Base-by-base conservation (phyloP, 1,140 invertebrate genomes). In the Solenopsis invicta region DNA sequence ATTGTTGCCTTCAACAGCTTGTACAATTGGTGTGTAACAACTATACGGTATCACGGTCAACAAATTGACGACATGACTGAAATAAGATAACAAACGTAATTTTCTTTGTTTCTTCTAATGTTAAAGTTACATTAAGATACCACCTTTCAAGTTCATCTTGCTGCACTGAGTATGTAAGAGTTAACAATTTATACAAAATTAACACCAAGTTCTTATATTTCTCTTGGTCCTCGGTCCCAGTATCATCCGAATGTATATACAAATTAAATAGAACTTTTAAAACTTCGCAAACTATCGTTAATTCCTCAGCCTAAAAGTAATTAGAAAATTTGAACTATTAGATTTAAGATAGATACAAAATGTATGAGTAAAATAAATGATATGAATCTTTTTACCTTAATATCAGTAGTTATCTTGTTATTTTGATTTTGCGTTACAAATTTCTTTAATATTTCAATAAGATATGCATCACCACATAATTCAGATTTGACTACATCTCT, bases 251-350 rank as follows among this genome's bases (percentile, higher is more conserved):
- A 16, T 95, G 93, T 86, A 96, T 95, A 62, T 95, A 95, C 84
- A 99, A 94, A 94, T 99, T 99, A 93, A 99, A 99, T 82, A 99
- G 96, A 16, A 97, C 97, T 95, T 99, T 99, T 9, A 99, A 96
- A 88, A 98, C 97, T 96, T 99, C 98, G 95, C 97, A 98, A 37
- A 96, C 95, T 59, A 99, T 95, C 75, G 97, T 97, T 56, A 97
- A 96, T 92, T 98, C 96, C 66, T 96, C 94, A 93, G 97, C 96
- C 96, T 98, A 89, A 61, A 76, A 88, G 18, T 29, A 66, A 59
- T 29, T 3, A 29, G 48, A 45, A 54, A 13, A 52, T 61, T 41
- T 50, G 4, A 85, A 21, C 50, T 71, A 48, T n/a, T 67, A 54
- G 4, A 80, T 77, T 59, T 56, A 10, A 18, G 12, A 41, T 45